These are phyloP conservation scores for Theristicus caerulescens DNA, from an alignment of 2,113 vertebrate genomes.

Conservation along the genomic window DNA sequence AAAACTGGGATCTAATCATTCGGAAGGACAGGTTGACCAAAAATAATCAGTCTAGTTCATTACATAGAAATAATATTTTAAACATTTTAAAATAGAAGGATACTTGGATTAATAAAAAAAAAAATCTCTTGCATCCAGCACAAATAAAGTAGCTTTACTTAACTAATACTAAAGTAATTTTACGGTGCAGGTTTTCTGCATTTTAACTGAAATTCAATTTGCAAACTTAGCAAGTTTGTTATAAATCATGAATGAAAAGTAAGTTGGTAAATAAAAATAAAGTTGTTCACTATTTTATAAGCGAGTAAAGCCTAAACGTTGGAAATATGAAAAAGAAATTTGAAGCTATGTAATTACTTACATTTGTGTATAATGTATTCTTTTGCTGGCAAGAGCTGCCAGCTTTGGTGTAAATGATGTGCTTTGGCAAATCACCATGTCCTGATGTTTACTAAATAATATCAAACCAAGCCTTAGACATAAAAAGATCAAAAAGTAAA, in stretches of 20 bases:
- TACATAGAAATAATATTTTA: background rate
- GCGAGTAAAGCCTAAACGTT: background rate
- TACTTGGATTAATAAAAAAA: background rate
- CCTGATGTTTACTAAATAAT: background rate
- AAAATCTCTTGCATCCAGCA: background rate
- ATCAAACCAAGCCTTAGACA: background rate
- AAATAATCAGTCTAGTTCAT: background rate
- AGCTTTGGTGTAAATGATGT: background rate
- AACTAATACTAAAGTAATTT: background rate
- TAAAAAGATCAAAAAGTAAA: background rate
- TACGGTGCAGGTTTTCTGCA: background rate
- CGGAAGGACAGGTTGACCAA: background rate
- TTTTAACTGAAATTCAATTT: background rate
- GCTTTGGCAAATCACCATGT: background rate
- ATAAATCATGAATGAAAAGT: background rate
- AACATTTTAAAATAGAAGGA: background rate
- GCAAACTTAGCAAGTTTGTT: background rate
- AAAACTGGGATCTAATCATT: background rate
- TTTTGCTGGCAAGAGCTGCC: background rate
- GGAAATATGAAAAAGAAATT: background rate
- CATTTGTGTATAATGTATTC: background rate
- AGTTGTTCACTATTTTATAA: background rate
- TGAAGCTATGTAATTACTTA: background rate
- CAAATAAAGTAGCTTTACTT: background rate
- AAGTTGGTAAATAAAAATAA: background rate